phyloP scores from a whole-genome alignment of 2,113 vertebrate genomes.

The Myiagra hebetior region DNA sequence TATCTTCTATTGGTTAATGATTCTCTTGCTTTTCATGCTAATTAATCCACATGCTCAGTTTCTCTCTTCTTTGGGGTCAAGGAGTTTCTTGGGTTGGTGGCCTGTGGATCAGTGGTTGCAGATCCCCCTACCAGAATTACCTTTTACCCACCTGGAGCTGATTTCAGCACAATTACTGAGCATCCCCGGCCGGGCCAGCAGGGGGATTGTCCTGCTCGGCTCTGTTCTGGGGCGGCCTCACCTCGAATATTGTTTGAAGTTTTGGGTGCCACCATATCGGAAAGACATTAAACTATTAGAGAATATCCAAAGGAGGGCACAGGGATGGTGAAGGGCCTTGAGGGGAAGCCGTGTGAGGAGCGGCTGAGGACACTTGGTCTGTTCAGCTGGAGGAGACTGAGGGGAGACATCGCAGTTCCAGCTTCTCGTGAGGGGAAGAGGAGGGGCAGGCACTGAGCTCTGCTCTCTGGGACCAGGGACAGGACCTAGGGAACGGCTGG shows the following conservation, averaged over 20 bases:
- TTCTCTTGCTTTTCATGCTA: not conserved
- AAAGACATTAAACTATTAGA: fast-evolving
- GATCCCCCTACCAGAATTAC: not conserved
- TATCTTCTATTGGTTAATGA: not conserved
- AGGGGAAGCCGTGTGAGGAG: not conserved
- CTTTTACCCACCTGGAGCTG: not conserved
- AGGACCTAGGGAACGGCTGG: not conserved
- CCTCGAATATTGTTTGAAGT: not conserved
- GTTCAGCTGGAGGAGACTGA: not conserved
- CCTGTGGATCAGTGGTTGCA: not conserved
- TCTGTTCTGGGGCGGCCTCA: not conserved
- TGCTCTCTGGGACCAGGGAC: not conserved
- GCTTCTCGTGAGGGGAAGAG: not conserved
- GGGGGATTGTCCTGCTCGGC: not conserved
- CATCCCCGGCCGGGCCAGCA: fast-evolving
- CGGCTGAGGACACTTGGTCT: not conserved
- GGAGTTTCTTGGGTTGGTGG: not conserved
- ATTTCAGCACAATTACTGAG: not conserved
- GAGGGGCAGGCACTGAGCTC: not conserved
- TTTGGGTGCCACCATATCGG: not conserved
- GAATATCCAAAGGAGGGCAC: not conserved
- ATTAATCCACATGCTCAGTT: not conserved
- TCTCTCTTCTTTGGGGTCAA: not conserved
- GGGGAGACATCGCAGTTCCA: not conserved
- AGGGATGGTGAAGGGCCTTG: not conserved